phyloP scores from a whole-genome alignment of 2,888 invertebrate genomes.

The Dynastes tityus region DNA sequence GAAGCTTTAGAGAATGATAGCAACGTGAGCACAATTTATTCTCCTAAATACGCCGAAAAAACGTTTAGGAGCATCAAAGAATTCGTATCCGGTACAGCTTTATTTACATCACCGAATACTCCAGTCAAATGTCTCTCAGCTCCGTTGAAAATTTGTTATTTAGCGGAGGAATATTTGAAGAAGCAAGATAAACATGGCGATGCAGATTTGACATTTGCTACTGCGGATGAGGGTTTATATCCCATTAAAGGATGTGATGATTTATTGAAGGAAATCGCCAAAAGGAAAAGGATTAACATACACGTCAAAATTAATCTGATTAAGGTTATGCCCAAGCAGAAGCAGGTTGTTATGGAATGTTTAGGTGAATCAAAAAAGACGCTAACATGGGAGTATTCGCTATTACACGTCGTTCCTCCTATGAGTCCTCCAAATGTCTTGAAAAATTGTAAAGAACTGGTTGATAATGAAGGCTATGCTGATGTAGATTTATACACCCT shows the following conservation, averaged over 20 bases:
- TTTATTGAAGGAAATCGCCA: constrained; percentile 83
- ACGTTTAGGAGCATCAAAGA: constrained; percentile 82
- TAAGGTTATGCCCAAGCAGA: constrained; percentile 79
- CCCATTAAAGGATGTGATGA: constrained; percentile 95
- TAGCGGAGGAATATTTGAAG: constrained; percentile 89
- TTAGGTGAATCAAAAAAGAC: constrained; percentile 72
- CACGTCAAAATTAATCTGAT: constrained; percentile 84
- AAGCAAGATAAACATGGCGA: constrained; percentile 82
- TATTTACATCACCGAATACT: constrained; percentile 94
- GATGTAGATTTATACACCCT: constrained; percentile 86
- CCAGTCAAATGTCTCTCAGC: constrained; percentile 98
- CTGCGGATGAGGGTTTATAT: constrained; percentile 91
- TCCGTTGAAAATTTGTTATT: constrained; percentile 96
- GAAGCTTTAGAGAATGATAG: constrained; percentile 82
- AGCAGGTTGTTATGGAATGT: constrained; percentile 86
- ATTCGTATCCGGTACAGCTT: constrained; percentile 84
- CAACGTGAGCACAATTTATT: constrained; percentile 91
- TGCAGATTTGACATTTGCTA: constrained; percentile 87
- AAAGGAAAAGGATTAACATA: constrained; percentile 83
- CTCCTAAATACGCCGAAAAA: constrained; percentile 83
- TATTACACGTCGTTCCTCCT: constrained; percentile 93
- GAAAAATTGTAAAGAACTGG: constrained; percentile 74
- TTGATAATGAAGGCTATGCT: constrained; percentile 84
- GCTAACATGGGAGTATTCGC: constrained; percentile 75
- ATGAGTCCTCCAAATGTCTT: constrained; percentile 85